Evolutionary conservation across 2,888 invertebrate species (phyloP).

Genomic region (Hemicrepidius hirtus): DNA sequence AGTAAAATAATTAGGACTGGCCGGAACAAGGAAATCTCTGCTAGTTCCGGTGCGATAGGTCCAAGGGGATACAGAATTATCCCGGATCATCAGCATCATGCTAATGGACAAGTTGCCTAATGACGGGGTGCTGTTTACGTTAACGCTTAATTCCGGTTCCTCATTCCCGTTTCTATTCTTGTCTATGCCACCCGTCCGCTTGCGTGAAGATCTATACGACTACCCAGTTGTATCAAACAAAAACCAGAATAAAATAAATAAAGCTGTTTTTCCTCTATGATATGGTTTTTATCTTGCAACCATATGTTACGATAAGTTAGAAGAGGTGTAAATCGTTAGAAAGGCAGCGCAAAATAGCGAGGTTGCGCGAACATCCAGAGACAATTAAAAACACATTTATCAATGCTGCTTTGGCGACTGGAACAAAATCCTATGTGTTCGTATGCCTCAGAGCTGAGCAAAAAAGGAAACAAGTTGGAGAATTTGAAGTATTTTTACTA

Average conservation of each 20-base stretch:
- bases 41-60: conserved; percentile 63
- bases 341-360: conserved; percentile 48
- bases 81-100: conserved; percentile 64
- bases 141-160: conserved; percentile 64
- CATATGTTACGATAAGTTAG: conserved; percentile 26
- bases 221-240: conserved; percentile 5
- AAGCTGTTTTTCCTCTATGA: background rate
- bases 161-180: conserved; percentile 46
- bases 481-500: conserved; percentile 12
- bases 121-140: conserved; percentile 68
- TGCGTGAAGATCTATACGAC: conserved; percentile 22
- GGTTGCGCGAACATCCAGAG: conserved; percentile 54
- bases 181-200: conserved; percentile 14
- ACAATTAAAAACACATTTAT: conserved; percentile 61
- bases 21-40: conserved; percentile 62
- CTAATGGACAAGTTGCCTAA: conserved; percentile 68
- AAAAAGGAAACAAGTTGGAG: background rate
- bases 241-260: conserved; percentile 24
- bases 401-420: conserved; percentile 41
- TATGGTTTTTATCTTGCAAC: background rate
- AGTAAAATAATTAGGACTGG: conserved; percentile 61
- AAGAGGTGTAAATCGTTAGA: conserved; percentile 38
- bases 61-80: conserved; percentile 64
- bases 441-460: background rate
- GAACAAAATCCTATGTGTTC: conserved; percentile 37